Percentiles rank a stretch among this genome's conserved stretches.
These are phyloP conservation scores for Chamaetylas fuelleborni DNA, from an alignment of 2,113 vertebrate genomes.

Conservation along the genomic window DNA sequence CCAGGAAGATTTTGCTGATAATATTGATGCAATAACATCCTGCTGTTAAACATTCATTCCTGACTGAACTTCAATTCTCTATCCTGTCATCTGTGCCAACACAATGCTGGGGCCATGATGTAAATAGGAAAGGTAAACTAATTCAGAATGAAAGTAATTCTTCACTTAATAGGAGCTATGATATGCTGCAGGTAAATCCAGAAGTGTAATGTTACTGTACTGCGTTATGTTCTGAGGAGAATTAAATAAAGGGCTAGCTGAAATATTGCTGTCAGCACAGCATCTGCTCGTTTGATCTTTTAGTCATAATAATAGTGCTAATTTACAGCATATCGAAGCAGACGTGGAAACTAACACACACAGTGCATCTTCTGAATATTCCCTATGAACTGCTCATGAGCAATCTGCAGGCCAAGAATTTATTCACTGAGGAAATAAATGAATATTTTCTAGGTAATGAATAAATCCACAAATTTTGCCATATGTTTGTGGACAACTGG, in stretches of 20 bases:
- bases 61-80: background rate
- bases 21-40: background rate
- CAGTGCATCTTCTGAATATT: conserved; percentile 26
- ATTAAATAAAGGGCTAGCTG: conserved; percentile 63
- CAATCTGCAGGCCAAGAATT: conserved; percentile 44
- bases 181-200: background rate
- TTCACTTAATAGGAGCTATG: background rate
- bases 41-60: background rate
- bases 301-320: conserved; percentile 57
- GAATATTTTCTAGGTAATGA: conserved; percentile 55
- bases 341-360: conserved; percentile 45
- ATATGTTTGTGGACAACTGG: conserved; percentile 60
- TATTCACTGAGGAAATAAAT: conserved; percentile 60
- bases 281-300: conserved; percentile 60
- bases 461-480: conserved; percentile 47
- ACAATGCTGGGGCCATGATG: background rate
- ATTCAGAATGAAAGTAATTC: background rate
- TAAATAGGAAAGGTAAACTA: background rate
- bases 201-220: background rate
- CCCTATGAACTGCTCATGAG: conserved; percentile 41
- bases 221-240: background rate
- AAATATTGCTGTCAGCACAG: conserved; percentile 54
- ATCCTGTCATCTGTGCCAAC: background rate
- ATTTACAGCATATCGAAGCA: conserved; percentile 52
- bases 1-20: background rate